Conservation (phyloP, 2,113 vertebrate genomes). For the Trogon melanurus region DNA sequence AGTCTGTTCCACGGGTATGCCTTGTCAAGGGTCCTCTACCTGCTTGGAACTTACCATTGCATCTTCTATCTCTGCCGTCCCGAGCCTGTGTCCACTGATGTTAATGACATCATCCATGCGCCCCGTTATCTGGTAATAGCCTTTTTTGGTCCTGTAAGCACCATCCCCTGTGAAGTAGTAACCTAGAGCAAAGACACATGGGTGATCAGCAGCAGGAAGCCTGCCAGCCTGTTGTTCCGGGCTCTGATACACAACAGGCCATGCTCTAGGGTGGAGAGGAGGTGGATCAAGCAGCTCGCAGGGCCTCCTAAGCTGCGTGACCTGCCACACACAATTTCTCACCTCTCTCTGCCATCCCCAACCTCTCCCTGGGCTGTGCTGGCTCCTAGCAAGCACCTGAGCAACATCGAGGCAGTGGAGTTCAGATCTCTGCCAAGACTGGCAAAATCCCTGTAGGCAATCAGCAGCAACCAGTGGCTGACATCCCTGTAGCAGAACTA, state of each 20-base stretch:
- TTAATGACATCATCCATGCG: constrained; percentile 94
- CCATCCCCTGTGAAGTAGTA: constrained; percentile 91
- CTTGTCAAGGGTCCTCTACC: not conserved
- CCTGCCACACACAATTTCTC: not conserved
- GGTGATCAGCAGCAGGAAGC: not conserved
- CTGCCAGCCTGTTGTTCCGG: not conserved
- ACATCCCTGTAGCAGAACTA: not conserved
- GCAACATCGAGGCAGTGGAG: not conserved
- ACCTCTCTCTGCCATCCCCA: not conserved
- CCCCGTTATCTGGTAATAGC: constrained; percentile 92
- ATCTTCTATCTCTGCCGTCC: constrained; percentile 93
- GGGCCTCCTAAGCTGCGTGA: not conserved
- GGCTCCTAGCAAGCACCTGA: not conserved
- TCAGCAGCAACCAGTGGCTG: not conserved
- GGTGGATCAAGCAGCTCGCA: accelerated
- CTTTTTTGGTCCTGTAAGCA: constrained; percentile 80
- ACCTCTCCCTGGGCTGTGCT: not conserved
- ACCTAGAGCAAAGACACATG: constrained; percentile 64
- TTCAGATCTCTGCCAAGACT: not conserved
- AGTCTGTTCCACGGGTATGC: not conserved
- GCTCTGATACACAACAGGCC: not conserved
- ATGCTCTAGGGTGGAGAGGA: accelerated
- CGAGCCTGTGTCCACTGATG: constrained; percentile 89
- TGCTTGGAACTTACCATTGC: constrained; percentile 80
- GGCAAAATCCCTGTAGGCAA: not conserved